These are phyloP conservation scores for Cyprinodon variegatus DNA, from an alignment of 2,113 vertebrate genomes.

Conservation along the genomic window DNA sequence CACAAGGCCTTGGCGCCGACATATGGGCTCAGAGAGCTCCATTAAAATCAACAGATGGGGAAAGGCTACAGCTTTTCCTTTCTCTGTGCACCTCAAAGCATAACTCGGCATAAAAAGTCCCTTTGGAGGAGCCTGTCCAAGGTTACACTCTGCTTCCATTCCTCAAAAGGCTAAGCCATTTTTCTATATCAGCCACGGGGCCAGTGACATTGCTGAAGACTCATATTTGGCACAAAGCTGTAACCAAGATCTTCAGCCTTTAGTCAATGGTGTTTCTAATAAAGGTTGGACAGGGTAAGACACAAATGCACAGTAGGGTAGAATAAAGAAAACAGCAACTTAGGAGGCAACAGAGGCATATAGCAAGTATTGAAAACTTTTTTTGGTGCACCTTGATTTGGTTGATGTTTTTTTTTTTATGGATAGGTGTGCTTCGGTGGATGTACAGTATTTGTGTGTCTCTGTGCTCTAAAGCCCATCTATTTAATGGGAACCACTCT, in stretches of 20 bases:
- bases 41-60: slow-evolving; percentile 64
- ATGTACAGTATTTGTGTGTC: slow-evolving; percentile 7
- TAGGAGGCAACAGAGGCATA: not conserved
- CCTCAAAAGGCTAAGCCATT: slow-evolving; percentile 29
- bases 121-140: slow-evolving; percentile 50
- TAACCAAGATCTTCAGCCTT: slow-evolving; percentile 23
- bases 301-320: not conserved
- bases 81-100: slow-evolving; percentile 46
- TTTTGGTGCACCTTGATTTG: not conserved
- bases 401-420: slow-evolving; percentile 17
- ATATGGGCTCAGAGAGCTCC: slow-evolving; percentile 52
- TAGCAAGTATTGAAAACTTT: not conserved
- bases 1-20: slow-evolving; percentile 33
- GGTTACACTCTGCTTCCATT: slow-evolving; percentile 53
- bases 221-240: slow-evolving; percentile 43
- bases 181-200: slow-evolving; percentile 10
- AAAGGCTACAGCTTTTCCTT: slow-evolving; percentile 35
- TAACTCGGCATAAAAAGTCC: slow-evolving; percentile 34
- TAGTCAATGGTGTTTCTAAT: slow-evolving; percentile 14
- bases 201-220: slow-evolving; percentile 31
- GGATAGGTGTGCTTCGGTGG: slow-evolving; percentile 22
- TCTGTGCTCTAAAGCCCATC: slow-evolving; percentile 52
- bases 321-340: not conserved
- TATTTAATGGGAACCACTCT: slow-evolving; percentile 65
- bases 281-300: no score